Percentiles rank a stretch among this genome's conserved stretches.
Evolutionary conservation across 2,113 vertebrate species (phyloP).

Genomic region (Mormoops blainvillei): DNA sequence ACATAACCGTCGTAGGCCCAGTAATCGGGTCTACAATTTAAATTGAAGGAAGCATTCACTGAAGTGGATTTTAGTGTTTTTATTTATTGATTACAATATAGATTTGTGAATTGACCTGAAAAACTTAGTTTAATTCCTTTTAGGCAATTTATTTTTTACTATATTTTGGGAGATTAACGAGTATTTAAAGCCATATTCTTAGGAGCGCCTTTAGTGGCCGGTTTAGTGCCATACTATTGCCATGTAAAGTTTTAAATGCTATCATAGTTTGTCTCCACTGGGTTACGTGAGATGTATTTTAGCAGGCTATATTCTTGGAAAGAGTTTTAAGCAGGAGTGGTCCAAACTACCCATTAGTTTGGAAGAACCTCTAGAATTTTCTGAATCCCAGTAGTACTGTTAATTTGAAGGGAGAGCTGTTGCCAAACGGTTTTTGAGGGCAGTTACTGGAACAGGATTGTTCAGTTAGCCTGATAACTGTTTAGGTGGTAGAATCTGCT

Average conservation of each 20-base stretch:
- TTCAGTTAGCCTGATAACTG: neutral
- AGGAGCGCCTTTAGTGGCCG: neutral
- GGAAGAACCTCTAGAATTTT: neutral
- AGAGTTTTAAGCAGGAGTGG: neutral
- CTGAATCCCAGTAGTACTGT: neutral
- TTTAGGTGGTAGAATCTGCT: neutral
- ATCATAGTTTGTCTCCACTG: neutral
- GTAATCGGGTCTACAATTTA: neutral
- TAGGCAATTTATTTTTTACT: neutral
- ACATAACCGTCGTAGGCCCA: neutral
- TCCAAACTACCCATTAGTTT: neutral
- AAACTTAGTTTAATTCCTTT: neutral
- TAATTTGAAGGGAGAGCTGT: neutral
- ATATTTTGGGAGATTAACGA: neutral
- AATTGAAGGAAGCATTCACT: neutral
- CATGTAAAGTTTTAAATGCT: neutral
- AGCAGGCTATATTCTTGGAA: neutral
- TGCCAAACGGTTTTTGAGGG: neutral
- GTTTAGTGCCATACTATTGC: neutral
- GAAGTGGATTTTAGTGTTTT: neutral
- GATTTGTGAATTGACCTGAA: conserved; percentile 4
- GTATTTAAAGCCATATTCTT: neutral
- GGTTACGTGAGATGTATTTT: neutral
- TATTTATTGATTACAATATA: neutral
- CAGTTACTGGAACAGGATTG: neutral